A percentile compares a stretch with the other conserved stretches of the same genome.
phyloP scores from a whole-genome alignment of 2,888 invertebrate species.

The Eristalis intricaria region DNA sequence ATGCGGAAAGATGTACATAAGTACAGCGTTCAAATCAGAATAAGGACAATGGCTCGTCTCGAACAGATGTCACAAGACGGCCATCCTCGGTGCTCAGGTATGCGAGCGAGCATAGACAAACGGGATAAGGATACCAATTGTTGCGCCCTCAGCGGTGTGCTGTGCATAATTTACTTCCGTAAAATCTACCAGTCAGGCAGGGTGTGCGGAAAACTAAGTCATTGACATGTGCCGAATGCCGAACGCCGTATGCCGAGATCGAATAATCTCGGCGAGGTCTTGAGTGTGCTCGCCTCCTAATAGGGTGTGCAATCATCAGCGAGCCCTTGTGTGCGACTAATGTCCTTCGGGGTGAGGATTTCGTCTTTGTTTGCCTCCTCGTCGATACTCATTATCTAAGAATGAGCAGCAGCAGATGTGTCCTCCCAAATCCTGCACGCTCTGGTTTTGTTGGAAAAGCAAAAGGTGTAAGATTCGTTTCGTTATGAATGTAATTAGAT shows the following conservation, averaged over 20 bases:
- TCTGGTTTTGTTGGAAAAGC: slow-evolving; percentile 1
- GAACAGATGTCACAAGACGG: background rate
- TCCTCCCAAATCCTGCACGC: background rate
- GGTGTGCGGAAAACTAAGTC: background rate
- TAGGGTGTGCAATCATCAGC: background rate
- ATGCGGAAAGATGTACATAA: background rate
- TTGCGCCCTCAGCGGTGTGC: slow-evolving; percentile 35
- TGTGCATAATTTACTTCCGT: slow-evolving; percentile 70
- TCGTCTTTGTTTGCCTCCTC: slow-evolving; percentile 14
- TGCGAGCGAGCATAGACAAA: background rate
- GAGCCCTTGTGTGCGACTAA: background rate
- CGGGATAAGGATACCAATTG: slow-evolving; percentile 48
- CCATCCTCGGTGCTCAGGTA: background rate
- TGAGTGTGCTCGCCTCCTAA: background rate
- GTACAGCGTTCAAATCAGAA: background rate
- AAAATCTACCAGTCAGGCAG: slow-evolving; percentile 21
- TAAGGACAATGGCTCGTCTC: background rate
- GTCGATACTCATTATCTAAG: slow-evolving; percentile 52
- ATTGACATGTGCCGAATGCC: background rate
- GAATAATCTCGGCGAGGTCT: background rate
- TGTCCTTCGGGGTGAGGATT: background rate
- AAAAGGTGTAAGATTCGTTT: slow-evolving; percentile 68
- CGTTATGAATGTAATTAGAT: slow-evolving; percentile 67
- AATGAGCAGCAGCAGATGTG: slow-evolving; percentile 35
- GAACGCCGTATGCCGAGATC: background rate